These are phyloP conservation scores for Pogonus chalceus DNA, from an alignment of 1,140 invertebrate species.

Conservation along the genomic window DNA sequence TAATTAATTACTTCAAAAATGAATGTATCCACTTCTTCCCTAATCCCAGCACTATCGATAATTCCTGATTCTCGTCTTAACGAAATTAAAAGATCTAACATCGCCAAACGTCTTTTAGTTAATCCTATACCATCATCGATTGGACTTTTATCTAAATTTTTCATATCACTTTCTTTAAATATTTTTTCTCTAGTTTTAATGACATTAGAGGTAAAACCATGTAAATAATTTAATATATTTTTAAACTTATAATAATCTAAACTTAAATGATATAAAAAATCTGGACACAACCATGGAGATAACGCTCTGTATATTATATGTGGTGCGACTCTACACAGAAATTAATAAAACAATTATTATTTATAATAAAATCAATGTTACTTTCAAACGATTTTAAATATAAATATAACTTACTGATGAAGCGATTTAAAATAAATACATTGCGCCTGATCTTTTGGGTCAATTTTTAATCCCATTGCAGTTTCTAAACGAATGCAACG, in stretches of 20 bases:
- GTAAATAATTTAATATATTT: not conserved
- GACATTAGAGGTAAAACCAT: not conserved
- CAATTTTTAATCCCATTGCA: not conserved
- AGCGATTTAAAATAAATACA: slow-evolving; percentile 10
- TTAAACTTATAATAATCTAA: not conserved
- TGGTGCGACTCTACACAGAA: not conserved
- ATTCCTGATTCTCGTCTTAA: slow-evolving; percentile 40
- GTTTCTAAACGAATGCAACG: not conserved
- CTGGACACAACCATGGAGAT: not conserved
- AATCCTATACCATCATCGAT: not conserved
- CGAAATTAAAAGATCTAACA: slow-evolving; percentile 67
- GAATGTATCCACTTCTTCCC: slow-evolving; percentile 76
- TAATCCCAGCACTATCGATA: slow-evolving; percentile 53
- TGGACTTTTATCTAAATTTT: not conserved
- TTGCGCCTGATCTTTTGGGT: not conserved
- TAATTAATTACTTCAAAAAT: slow-evolving; percentile 64
- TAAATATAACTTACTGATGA: not conserved
- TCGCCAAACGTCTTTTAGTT: slow-evolving; percentile 53
- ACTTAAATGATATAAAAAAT: not conserved
- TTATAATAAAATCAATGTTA: not conserved
- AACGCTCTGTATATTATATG: slow-evolving; percentile 8
- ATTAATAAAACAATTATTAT: not conserved
- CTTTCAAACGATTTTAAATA: slow-evolving; percentile 29
- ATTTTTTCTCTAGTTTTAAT: not conserved
- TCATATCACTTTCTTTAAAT: not conserved